A percentile compares a stretch with the other conserved stretches of the same genome.
These are phyloP conservation scores for Agrotis clavis DNA, from an alignment of 2,888 invertebrate species.

Conservation along the genomic window DNA sequence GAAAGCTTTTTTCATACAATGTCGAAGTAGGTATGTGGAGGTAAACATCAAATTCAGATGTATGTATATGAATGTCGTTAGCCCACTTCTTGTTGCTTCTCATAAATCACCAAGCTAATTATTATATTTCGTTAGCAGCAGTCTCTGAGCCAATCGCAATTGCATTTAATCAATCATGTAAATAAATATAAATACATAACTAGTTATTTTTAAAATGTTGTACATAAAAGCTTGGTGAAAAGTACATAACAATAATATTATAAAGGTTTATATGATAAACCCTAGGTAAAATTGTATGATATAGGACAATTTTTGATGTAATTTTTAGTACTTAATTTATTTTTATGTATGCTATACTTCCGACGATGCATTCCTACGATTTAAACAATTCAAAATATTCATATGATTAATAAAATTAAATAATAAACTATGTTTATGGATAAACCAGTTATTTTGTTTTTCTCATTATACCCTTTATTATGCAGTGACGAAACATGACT, in stretches of 20 bases:
- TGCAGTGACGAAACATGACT: background rate
- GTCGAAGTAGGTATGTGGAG: constrained; percentile 11
- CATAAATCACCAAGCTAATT: constrained; percentile 62
- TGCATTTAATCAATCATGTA: constrained; percentile 80
- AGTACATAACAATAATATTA: constrained; percentile 76
- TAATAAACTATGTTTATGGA: constrained; percentile 86
- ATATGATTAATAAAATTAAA: constrained; percentile 70
- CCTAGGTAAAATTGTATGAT: constrained; percentile 79
- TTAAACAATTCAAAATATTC: constrained; percentile 86
- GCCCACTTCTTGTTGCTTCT: constrained; percentile 46
- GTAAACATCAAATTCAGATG: constrained; percentile 10
- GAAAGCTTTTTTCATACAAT: constrained; percentile 33
- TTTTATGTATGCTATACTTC: constrained; percentile 83
- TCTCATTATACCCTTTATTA: constrained; percentile 30
- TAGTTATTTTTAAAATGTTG: constrained; percentile 71
- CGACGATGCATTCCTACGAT: constrained; percentile 88
- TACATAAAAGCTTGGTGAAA: constrained; percentile 81
- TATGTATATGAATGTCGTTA: constrained; percentile 9
- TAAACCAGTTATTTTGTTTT: constrained; percentile 66
- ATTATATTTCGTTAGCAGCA: constrained; percentile 40
- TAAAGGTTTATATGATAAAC: constrained; percentile 88
- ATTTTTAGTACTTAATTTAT: constrained; percentile 89
- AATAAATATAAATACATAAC: constrained; percentile 69
- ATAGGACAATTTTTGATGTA: constrained; percentile 80
- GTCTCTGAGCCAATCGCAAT: constrained; percentile 66